Percentiles rank a stretch among this genome's conserved stretches.
Evolutionary conservation across 2,888 invertebrate genomes (phyloP).

Genomic region (Phaedon cochleariae): DNA sequence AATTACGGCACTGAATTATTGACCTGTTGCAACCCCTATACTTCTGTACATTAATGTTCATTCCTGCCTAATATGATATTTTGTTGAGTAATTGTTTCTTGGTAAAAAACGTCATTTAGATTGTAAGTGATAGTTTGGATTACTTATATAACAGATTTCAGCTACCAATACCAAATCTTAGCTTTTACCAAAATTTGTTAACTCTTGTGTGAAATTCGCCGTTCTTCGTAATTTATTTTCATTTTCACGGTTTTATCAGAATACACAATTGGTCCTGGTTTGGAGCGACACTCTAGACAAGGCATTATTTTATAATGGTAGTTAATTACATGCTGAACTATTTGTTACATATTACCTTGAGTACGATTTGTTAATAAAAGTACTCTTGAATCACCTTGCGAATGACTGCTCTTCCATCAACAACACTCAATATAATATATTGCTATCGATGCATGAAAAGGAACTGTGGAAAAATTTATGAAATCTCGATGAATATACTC

Average conservation of each 20-base stretch:
- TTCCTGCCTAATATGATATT: background rate
- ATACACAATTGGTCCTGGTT: conserved; percentile 17
- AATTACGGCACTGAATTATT: too few species aligned
- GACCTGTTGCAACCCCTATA: background rate
- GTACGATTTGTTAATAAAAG: conserved; percentile 1
- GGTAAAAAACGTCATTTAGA: background rate
- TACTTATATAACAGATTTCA: background rate
- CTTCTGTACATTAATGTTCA: too few species aligned
- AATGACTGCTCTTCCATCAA: background rate
- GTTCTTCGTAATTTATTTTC: background rate
- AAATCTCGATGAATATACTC: too few species aligned
- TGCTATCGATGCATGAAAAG: too few species aligned
- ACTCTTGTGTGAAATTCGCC: conserved; percentile 10
- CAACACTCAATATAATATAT: background rate
- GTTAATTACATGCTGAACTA: conserved; percentile 17
- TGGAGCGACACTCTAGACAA: background rate
- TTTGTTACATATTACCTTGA: conserved; percentile 18
- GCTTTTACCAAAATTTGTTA: conserved; percentile 11
- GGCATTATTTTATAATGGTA: conserved; percentile 7
- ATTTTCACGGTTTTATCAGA: conserved; percentile 15
- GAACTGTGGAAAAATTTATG: too few species aligned
- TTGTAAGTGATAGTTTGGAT: background rate
- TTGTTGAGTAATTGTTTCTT: background rate
- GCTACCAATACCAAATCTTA: background rate
- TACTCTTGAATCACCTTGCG: conserved; percentile 5